phyloP scores from a whole-genome alignment of 2,888 invertebrate genomes.

The Drosophila kanekoi region DNA sequence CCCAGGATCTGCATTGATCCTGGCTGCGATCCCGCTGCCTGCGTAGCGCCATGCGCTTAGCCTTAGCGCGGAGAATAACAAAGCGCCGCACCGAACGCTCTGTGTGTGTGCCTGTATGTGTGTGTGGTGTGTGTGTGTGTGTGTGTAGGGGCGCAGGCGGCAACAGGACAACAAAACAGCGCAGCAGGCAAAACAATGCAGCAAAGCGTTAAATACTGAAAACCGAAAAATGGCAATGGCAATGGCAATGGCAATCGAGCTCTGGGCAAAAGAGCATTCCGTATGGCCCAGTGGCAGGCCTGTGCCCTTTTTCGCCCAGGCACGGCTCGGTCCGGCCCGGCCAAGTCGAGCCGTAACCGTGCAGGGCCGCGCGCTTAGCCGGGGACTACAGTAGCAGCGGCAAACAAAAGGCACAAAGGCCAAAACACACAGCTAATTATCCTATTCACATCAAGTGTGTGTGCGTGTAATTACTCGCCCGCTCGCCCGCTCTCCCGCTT shows the following conservation, averaged over 20 bases:
- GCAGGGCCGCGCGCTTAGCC: conserved; percentile 33
- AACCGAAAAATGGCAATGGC: conserved; percentile 28
- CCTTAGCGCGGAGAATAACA: conserved; percentile 21
- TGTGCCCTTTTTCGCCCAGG: background rate
- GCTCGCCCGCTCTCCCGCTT: conserved; percentile 21
- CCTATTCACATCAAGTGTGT: conserved; percentile 73
- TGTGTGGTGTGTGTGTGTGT: conserved; percentile 2
- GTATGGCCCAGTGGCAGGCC: conserved; percentile 4
- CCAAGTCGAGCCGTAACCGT: conserved; percentile 34
- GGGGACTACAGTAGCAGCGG: conserved; percentile 58
- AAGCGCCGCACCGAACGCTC: conserved; percentile 7
- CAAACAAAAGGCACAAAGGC: conserved; percentile 69
- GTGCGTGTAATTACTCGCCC: conserved; percentile 68
- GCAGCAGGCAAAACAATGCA: conserved; percentile 72
- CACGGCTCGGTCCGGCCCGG: too few relatives aligned
- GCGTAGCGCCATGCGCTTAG: conserved; percentile 72
- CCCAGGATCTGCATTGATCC: conserved; percentile 62
- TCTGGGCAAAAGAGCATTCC: conserved; percentile 41
- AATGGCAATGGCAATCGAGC: conserved; percentile 37
- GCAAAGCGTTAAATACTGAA: conserved; percentile 69
- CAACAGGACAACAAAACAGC: conserved; percentile 29
- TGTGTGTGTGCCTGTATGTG: background rate
- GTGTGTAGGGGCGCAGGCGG: conserved; percentile 12
- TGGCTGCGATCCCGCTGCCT: conserved; percentile 22
- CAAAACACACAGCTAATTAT: conserved; percentile 71